These are phyloP conservation scores for Eublepharis macularius DNA, from an alignment of 2,113 vertebrate genomes.

Conservation along the genomic window DNA sequence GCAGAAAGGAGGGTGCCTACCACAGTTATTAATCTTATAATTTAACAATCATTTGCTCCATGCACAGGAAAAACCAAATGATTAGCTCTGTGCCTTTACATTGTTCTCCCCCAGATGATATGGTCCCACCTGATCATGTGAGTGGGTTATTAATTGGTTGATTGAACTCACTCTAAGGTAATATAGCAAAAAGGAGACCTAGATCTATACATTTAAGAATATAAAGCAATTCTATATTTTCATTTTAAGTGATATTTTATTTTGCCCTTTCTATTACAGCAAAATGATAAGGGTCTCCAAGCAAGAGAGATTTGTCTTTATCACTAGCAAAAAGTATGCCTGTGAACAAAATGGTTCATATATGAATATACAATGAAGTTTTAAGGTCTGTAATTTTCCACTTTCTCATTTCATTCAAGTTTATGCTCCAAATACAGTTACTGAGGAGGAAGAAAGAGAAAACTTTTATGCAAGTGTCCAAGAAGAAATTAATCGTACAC, in stretches of 20 bases:
- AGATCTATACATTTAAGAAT: neutral
- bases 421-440: too few relatives aligned
- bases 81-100: neutral
- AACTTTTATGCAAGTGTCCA: too few relatives aligned
- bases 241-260: neutral
- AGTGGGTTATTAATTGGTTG: neutral
- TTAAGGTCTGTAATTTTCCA: neutral
- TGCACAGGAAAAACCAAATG: neutral
- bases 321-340: neutral
- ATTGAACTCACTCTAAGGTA: neutral
- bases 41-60: neutral
- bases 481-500: too few relatives aligned
- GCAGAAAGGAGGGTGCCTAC: neutral
- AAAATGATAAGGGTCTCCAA: neutral
- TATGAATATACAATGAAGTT: rapidly evolving
- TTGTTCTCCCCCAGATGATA: neutral
- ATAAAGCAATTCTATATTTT: neutral
- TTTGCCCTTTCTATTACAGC: neutral
- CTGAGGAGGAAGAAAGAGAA: too few relatives aligned
- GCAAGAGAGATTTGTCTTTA: neutral
- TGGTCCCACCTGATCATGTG: neutral
- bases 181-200: neutral
- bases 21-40: neutral
- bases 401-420: too few relatives aligned
- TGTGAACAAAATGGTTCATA: neutral